A percentile compares a stretch with the other conserved stretches of the same genome.
phyloP scores from a whole-genome alignment of 2,797 vertebrate species.

The Danio kyathit region DNA sequence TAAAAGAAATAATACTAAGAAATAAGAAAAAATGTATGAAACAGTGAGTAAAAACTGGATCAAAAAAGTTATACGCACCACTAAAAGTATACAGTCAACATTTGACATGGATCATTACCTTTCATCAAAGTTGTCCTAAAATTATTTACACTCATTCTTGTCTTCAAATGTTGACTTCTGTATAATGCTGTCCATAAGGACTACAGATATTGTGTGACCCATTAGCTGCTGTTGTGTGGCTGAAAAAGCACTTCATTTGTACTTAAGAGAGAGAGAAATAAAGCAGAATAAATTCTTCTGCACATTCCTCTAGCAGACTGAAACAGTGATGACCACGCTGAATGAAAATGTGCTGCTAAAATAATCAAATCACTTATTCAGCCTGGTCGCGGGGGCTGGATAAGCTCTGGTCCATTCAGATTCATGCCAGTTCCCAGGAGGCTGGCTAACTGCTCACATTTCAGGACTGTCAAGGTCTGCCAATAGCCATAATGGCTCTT shows the following conservation, averaged over 20 bases:
- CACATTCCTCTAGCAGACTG: constrained; percentile 79
- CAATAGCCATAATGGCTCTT: constrained; percentile 91
- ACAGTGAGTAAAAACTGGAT: no score
- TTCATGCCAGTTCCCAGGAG: constrained; percentile 74
- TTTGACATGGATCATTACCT: no score
- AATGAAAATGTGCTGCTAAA: constrained; percentile 59
- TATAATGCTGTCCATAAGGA: no score
- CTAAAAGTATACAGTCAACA: no score
- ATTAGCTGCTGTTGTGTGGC: neutral
- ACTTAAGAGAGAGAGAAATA: constrained; percentile 22
- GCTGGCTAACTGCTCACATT: constrained; percentile 76
- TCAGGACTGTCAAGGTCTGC: constrained; percentile 88
- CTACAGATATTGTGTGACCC: neutral
- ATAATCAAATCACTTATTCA: constrained; percentile 75
- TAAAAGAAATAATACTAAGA: no score
- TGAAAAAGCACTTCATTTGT: constrained; percentile 15
- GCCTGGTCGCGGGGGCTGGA: constrained; percentile 69
- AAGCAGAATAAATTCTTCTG: constrained; percentile 67
- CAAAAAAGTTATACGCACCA: no score
- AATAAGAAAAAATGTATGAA: no score
- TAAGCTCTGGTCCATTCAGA: constrained; percentile 80
- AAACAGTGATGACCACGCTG: constrained; percentile 77
- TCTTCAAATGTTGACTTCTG: no score
- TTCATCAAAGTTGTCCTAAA: no score
- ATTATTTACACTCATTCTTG: no score